These are phyloP conservation scores for Cassiopea xamachana DNA, from an alignment of 30 jellyfish, hydroid and myxozoan species.

Conservation along the genomic window DNA sequence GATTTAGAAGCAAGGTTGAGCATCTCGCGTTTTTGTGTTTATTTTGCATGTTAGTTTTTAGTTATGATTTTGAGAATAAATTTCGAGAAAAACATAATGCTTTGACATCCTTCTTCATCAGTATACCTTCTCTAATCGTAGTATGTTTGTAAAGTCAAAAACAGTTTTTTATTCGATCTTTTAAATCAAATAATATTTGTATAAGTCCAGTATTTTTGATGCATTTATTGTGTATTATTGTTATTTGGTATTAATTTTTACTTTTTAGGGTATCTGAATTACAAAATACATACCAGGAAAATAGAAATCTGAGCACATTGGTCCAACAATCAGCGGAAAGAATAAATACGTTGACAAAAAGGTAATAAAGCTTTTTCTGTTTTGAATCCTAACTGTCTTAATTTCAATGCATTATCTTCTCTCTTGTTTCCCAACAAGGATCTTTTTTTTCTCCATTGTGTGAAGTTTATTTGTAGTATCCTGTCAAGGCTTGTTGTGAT, in stretches of 20 bases:
- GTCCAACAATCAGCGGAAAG: conserved; percentile 72
- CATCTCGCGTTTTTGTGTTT: neutral
- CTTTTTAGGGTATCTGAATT: conserved; percentile 81
- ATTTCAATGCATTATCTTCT: too few relatives aligned
- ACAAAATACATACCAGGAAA: conserved; percentile 84
- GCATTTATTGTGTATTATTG: neutral
- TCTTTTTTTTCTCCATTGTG: too few relatives aligned
- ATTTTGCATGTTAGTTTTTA: neutral
- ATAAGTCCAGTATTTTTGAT: neutral
- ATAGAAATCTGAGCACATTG: conserved; percentile 54
- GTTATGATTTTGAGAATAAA: neutral
- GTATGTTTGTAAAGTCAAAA: neutral
- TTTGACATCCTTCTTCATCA: too few relatives aligned
- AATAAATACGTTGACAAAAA: conserved; percentile 43
- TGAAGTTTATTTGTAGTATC: too few relatives aligned
- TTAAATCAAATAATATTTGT: too few relatives aligned
- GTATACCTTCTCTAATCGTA: too few relatives aligned
- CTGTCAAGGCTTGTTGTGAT: too few relatives aligned
- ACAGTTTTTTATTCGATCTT: neutral
- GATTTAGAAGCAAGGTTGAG: conserved; percentile 91
- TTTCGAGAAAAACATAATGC: too few relatives aligned
- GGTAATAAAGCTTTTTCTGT: neutral
- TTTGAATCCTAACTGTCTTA: neutral
- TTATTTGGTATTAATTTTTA: neutral
- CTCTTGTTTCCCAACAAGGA: neutral